Evolutionary conservation across 2,888 invertebrate genomes (phyloP).

Genomic region (Synergus umbraculus): DNA sequence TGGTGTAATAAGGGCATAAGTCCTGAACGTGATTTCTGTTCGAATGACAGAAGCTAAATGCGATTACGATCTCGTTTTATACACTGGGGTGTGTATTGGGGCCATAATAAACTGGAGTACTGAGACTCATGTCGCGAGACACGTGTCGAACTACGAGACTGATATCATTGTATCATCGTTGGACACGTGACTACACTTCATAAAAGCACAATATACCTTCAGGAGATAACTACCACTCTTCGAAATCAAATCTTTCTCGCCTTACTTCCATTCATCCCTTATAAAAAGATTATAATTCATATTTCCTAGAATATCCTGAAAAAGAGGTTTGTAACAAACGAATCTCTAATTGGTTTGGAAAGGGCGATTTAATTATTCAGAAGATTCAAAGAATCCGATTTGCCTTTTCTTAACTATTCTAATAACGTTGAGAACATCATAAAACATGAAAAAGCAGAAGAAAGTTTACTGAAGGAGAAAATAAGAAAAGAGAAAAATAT

Average conservation of each 20-base stretch:
- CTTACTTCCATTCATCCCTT: background rate
- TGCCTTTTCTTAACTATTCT: too few relatives aligned
- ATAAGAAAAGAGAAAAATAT: background rate
- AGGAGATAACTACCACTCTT: slow-evolving; percentile 50
- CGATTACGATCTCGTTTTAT: slow-evolving; percentile 69
- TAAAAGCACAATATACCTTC: slow-evolving; percentile 67
- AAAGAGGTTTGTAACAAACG: background rate
- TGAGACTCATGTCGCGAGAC: slow-evolving; percentile 67
- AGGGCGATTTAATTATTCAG: too few relatives aligned
- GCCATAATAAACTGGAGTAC: slow-evolving; percentile 66
- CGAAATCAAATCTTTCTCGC: slow-evolving; percentile 23
- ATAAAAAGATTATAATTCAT: background rate
- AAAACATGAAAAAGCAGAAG: too few relatives aligned
- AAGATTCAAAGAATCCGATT: too few relatives aligned
- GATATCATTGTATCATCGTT: slow-evolving; percentile 69
- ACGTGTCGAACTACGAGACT: slow-evolving; percentile 70
- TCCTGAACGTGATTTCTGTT: slow-evolving; percentile 64
- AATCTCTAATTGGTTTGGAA: too few relatives aligned
- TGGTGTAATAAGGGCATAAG: slow-evolving; percentile 44
- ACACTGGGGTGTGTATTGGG: slow-evolving; percentile 58
- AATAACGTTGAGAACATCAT: too few relatives aligned
- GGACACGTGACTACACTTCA: slow-evolving; percentile 73
- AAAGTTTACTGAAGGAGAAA: background rate
- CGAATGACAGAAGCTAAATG: slow-evolving; percentile 70
- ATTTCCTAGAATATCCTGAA: background rate